A percentile compares a stretch with the other conserved stretches of the same genome.
phyloP scores from a whole-genome alignment of 2,888 invertebrate species.

The Ophraella communa region DNA sequence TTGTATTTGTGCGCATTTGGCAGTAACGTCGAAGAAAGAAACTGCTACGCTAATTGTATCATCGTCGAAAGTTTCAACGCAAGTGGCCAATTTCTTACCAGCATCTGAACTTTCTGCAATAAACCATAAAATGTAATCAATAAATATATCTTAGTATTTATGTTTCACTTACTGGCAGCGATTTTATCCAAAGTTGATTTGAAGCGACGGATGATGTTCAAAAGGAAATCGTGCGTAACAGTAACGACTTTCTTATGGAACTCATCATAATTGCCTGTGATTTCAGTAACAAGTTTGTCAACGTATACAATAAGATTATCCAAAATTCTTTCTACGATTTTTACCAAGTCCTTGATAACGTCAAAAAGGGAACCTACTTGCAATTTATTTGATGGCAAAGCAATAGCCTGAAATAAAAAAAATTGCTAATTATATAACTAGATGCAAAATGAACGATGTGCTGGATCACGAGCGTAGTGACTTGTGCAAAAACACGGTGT shows the following conservation, averaged over 20 bases:
- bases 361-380: not conserved
- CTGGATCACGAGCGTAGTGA: too few species aligned
- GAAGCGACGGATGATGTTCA: not conserved
- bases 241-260: not conserved
- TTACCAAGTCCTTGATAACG: not conserved
- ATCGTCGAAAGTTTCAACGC: not conserved
- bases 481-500: too few species aligned
- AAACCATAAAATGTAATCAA: not conserved
- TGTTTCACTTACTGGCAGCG: not conserved
- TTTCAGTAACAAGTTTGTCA: not conserved
- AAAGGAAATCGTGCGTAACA: not conserved
- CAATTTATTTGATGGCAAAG: slow-evolving; percentile 1
- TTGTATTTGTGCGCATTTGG: not conserved
- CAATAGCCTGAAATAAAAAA: not conserved
- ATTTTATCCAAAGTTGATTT: not conserved
- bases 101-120: not conserved
- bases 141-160: not conserved
- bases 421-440: not conserved
- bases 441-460: too few species aligned
- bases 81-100: slow-evolving; percentile 2
- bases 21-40: not conserved
- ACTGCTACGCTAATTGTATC: not conserved
- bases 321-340: not conserved
- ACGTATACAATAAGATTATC: not conserved
- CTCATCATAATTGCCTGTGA: not conserved